Evolutionary conservation across 92 coral and sea anemone species (phyloP).

Genomic region (Pocillopora meandrina): DNA sequence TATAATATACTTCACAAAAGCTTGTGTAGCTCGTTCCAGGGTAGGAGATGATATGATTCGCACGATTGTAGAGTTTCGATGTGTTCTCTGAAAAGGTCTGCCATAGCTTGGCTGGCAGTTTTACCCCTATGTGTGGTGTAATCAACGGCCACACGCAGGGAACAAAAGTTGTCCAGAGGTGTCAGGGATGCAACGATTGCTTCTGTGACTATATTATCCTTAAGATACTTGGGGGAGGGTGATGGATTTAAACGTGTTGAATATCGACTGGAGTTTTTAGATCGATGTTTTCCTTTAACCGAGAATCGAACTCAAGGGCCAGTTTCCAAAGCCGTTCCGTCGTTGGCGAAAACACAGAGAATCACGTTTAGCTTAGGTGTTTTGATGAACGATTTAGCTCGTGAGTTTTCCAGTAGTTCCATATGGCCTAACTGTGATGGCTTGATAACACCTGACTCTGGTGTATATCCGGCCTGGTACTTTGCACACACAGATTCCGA

Average conservation of each 20-base stretch:
- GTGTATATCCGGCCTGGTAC: slow-evolving; percentile 1
- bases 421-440: slow-evolving; percentile 46
- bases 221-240: slow-evolving; percentile 29
- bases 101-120: slow-evolving; percentile 49
- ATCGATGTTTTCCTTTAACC: no score
- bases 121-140: slow-evolving; percentile 51
- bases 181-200: slow-evolving; percentile 55
- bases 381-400: slow-evolving; percentile 43
- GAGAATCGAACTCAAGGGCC: neutral
- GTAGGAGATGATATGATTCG: slow-evolving; percentile 5
- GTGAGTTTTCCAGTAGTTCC: slow-evolving; percentile 48
- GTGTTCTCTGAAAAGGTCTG: slow-evolving; percentile 37
- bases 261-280: no score
- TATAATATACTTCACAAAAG: slow-evolving; percentile 7
- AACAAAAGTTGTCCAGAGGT: slow-evolving; percentile 52
- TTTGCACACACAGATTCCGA: slow-evolving; percentile 13
- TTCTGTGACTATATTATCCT: slow-evolving; percentile 19
- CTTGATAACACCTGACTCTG: slow-evolving; percentile 58
- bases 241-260: slow-evolving; percentile 23
- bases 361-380: slow-evolving; percentile 12
- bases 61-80: slow-evolving; percentile 20
- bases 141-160: slow-evolving; percentile 58
- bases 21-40: neutral
- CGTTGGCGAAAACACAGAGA: slow-evolving; percentile 48
- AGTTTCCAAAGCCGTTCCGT: slow-evolving; percentile 17